Percentiles rank a stretch among this genome's conserved stretches.
These are phyloP conservation scores for Scarus forsteni DNA, from an alignment of 2,797 vertebrate genomes.

Conservation along the genomic window DNA sequence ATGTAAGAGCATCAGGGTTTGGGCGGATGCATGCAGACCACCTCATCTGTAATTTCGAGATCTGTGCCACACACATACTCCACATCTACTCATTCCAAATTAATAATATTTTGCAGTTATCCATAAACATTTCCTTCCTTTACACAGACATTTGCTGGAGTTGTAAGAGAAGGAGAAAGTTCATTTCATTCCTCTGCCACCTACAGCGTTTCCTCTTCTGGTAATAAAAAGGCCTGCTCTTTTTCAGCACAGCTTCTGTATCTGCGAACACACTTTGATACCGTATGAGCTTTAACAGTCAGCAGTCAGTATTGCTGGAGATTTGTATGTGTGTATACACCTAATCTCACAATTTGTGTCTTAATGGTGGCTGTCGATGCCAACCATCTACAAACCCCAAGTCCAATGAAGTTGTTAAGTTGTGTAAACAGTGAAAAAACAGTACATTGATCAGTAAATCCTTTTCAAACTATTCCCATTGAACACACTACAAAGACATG, in stretches of 20 bases:
- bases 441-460: no score
- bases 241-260: conserved; percentile 49
- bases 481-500: no score
- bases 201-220: conserved; percentile 69
- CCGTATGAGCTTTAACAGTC: background rate
- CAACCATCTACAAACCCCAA: background rate
- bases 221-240: conserved; percentile 63
- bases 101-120: conserved; percentile 77
- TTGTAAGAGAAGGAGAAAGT: conserved; percentile 51
- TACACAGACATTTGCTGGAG: conserved; percentile 43
- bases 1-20: conserved; percentile 32
- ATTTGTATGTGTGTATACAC: conserved; percentile 11
- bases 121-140: conserved; percentile 68
- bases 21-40: conserved; percentile 52
- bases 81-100: conserved; percentile 62
- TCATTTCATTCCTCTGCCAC: conserved; percentile 64
- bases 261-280: background rate
- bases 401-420: no score
- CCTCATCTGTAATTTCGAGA: conserved; percentile 63
- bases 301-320: conserved; percentile 6
- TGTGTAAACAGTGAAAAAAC: no score
- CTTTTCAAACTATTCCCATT: no score
- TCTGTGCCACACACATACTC: conserved; percentile 52
- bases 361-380: conserved; percentile 32
- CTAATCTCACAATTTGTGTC: conserved; percentile 34